These are phyloP conservation scores for Melanotaenia maccullochi DNA, from an alignment of 2,797 vertebrate genomes.

Conservation along the genomic window DNA sequence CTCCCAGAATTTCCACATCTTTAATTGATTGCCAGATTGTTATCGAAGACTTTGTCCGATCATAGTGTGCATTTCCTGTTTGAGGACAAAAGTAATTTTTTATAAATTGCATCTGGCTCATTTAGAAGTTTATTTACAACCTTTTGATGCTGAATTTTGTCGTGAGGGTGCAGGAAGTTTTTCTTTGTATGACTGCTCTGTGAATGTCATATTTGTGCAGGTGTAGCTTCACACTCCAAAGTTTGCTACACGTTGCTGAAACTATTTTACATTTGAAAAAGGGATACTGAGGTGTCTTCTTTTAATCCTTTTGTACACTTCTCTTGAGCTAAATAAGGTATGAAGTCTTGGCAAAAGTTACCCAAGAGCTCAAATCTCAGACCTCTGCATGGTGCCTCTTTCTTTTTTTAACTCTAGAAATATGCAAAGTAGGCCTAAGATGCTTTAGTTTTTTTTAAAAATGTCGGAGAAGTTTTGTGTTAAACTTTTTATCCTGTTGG, in stretches of 20 bases:
- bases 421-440: background rate
- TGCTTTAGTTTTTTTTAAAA: background rate
- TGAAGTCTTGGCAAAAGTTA: background rate
- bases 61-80: no score
- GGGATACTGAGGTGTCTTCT: background rate
- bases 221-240: background rate
- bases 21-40: no score
- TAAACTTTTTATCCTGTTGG: background rate
- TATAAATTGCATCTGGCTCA: no score
- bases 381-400: background rate
- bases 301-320: background rate
- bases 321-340: background rate
- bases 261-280: background rate
- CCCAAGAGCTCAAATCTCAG: background rate
- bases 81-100: no score
- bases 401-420: background rate
- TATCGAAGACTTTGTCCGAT: no score
- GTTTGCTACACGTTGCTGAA: background rate
- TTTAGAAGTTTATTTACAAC: background rate
- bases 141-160: background rate
- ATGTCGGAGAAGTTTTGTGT: background rate
- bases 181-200: background rate
- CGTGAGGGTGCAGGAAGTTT: background rate
- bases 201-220: background rate
- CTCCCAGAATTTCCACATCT: no score